A percentile compares a stretch with the other conserved stretches of the same genome.
These are phyloP conservation scores for Entomobrya multifasciata DNA, from an alignment of 2,888 invertebrate genomes.

Conservation along the genomic window DNA sequence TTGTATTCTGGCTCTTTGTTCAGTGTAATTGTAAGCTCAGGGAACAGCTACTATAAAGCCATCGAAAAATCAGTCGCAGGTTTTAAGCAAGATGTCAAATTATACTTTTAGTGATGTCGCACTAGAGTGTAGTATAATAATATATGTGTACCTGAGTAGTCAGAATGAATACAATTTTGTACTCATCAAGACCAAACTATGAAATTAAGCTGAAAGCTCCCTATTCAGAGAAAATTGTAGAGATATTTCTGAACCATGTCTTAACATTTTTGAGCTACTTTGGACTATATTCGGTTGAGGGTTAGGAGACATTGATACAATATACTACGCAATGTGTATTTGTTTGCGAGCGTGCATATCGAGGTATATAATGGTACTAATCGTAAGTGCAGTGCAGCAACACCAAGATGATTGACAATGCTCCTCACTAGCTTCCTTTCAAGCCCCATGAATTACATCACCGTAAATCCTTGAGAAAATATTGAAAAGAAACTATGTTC, in stretches of 20 bases:
- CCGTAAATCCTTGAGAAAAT: constrained; percentile 72
- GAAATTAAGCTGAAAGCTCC: not conserved
- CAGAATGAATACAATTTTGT: no score
- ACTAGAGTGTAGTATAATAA: no score
- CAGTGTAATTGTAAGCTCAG: no score
- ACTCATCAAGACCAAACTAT: not conserved
- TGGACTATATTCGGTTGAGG: no score
- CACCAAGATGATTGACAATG: constrained; percentile 73
- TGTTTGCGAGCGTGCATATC: no score
- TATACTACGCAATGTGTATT: not conserved
- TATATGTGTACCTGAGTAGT: no score
- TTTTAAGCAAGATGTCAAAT: no score
- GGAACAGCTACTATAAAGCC: no score
- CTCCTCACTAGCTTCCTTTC: constrained; percentile 65
- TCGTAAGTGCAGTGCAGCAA: constrained; percentile 4
- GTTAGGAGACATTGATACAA: no score
- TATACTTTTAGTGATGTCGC: no score
- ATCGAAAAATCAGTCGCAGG: no score
- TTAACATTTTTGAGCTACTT: constrained; percentile 38
- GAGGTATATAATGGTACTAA: constrained; percentile 23
- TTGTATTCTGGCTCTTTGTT: no score
- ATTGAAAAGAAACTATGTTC: constrained; percentile 35
- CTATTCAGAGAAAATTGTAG: constrained; percentile 44
- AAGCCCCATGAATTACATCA: constrained; percentile 74
- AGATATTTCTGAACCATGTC: constrained; percentile 59